A percentile compares a stretch with the other conserved stretches of the same genome.
phyloP scores from a whole-genome alignment of 2,797 vertebrate species.

The Enteromius anoplus region DNA sequence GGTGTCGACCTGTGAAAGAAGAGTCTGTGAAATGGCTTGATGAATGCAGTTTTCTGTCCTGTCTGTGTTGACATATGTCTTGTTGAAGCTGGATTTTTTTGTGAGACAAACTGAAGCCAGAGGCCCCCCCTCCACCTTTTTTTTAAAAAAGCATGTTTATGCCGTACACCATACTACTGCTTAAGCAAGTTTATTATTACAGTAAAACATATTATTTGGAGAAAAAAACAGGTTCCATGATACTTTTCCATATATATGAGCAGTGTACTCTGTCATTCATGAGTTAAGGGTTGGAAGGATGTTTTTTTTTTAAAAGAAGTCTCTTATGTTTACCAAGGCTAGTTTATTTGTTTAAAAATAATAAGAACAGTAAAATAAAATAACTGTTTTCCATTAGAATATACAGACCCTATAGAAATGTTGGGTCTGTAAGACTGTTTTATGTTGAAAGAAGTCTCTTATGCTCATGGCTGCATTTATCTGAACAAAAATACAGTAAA shows the following conservation, averaged over 20 bases:
- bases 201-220: neutral
- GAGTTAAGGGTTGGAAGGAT: neutral
- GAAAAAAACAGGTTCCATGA: neutral
- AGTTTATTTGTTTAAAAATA: neutral
- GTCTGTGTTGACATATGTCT: neutral
- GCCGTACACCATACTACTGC: neutral
- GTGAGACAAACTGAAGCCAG: neutral
- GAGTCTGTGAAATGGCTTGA: neutral
- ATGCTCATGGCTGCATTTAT: neutral
- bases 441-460: neutral
- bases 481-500: neutral
- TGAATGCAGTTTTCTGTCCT: neutral
- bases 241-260: too few relatives aligned
- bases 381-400: neutral
- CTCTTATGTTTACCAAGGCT: neutral
- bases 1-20: neutral
- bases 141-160: neutral
- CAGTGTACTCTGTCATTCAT: neutral
- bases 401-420: neutral
- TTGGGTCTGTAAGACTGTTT: neutral
- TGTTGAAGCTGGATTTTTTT: neutral
- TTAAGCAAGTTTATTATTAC: neutral
- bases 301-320: neutral
- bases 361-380: neutral
- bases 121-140: neutral